Evolutionary conservation across 2,113 vertebrate genomes (phyloP).

Genomic region (Gobio gobio): DNA sequence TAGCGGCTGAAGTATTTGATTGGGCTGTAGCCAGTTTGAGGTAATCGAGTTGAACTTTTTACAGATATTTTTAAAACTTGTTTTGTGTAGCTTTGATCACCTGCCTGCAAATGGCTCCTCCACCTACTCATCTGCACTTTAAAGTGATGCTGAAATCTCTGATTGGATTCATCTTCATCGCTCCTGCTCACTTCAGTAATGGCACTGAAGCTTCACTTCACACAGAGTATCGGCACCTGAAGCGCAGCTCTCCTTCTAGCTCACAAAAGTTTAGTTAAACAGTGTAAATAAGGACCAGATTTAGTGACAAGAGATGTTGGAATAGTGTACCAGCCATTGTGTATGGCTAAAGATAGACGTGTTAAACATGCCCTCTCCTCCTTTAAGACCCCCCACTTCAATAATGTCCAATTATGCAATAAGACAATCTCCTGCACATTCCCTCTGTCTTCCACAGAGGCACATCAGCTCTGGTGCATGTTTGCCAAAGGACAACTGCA

Average conservation of each 20-base stretch:
- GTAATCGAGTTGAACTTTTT: not conserved
- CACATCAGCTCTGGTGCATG: not conserved
- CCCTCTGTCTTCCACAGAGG: not conserved
- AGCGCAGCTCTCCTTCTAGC: not conserved
- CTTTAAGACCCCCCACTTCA: not conserved
- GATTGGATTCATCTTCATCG: conserved; percentile 17
- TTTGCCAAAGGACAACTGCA: not conserved
- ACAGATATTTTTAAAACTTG: conserved; percentile 29
- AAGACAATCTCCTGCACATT: not conserved
- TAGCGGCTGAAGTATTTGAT: conserved; percentile 5
- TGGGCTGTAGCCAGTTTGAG: conserved; percentile 9
- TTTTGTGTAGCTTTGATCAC: conserved; percentile 29
- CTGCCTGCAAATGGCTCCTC: conserved; percentile 30
- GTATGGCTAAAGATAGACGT: not conserved
- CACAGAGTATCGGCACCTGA: not conserved
- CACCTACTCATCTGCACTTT: conserved; percentile 32
- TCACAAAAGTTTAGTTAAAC: not conserved
- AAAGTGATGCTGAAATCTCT: conserved; percentile 23
- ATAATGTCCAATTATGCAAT: conserved; percentile 15
- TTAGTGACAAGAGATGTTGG: not conserved
- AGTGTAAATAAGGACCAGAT: not conserved
- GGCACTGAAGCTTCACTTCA: conserved; percentile 9
- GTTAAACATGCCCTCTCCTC: not conserved
- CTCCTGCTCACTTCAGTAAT: not conserved
- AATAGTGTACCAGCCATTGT: not conserved